phyloP scores from a whole-genome alignment of 23 tunicate genomes.

The Ciona savignyi region DNA sequence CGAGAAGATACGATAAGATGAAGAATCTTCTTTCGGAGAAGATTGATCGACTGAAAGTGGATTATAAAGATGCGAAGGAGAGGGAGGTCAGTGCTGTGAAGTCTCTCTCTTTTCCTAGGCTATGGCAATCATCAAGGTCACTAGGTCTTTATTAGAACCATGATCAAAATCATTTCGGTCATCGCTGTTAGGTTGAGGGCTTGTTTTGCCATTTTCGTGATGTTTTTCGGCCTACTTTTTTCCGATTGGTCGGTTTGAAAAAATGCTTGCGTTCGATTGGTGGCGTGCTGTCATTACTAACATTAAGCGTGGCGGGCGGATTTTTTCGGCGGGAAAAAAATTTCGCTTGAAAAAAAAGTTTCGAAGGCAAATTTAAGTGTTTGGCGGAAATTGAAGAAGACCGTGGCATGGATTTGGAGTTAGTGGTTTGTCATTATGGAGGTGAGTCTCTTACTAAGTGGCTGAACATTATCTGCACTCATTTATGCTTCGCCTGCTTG shows the following conservation, averaged over 20 bases:
- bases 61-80: conserved; percentile 52
- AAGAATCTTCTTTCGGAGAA: conserved; percentile 71
- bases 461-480: neutral
- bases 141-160: neutral
- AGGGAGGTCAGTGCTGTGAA: conserved; percentile 41
- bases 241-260: neutral
- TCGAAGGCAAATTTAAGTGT: no score
- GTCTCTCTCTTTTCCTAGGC: no score
- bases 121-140: neutral
- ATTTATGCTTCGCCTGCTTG: neutral
- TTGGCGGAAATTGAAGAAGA: neutral
- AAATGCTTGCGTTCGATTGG: neutral
- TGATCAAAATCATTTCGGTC: neutral
- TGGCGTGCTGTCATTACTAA: conserved; percentile 27
- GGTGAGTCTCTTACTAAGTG: neutral
- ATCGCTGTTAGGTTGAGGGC: no score
- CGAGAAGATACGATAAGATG: conserved; percentile 74
- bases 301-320: no score
- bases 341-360: no score
- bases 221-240: neutral
- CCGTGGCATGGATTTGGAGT: neutral
- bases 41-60: conserved; percentile 56
- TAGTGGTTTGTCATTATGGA: neutral
- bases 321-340: no score
- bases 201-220: neutral